Base-by-base conservation (phyloP, 2,113 vertebrate species). In the Oncorhynchus mykiss region DNA sequence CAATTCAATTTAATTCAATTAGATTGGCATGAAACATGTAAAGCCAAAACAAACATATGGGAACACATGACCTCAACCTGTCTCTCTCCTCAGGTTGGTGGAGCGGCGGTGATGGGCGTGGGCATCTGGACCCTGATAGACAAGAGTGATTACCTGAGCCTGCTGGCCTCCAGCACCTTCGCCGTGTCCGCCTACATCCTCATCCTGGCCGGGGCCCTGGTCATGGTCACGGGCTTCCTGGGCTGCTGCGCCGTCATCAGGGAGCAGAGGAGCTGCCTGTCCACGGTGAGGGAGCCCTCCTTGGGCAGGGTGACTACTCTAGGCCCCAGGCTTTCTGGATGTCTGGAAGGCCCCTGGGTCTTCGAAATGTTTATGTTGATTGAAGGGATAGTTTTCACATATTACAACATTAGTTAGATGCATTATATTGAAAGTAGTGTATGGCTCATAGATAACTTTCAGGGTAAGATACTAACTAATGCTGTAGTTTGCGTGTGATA, bases 121-220 rank as follows among this genome's bases (percentile, higher is more conserved):
- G 96, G 96, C 27, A 59, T 94, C 54, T 96, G 96, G 96, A 96
- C 94, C 0, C 88, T 96, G 80, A 82, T 92, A 73, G 94, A 96
- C 80, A 96, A 96, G 86, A 95, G 94, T 0, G 89, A 94, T 86
- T 96, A 95, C 87, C 90, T 96, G 73, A 90, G 94, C 67, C 80
- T 96, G 72, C 83, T 96, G 90, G 94, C 94, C 1, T 95, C 94
- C 78, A 95, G 95, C 83, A 95, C 95, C 13, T 95, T 96, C 2
- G 90, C 94, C 0, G 85, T 94, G n/a, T 96, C 95, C 0, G 92
- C 95, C 5, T 95, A 94, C 82, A 95, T 95, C 86, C 94, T 96
- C 64, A 91, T 97, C 83, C 89, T 95, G 65, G 92, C 94, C 0
- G 95, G 95, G 0, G 27, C 90, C 1, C 90, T 96, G 27, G 94